These are phyloP conservation scores for Falcunculus frontatus DNA, from an alignment of 2,113 vertebrate genomes.

Conservation along the genomic window DNA sequence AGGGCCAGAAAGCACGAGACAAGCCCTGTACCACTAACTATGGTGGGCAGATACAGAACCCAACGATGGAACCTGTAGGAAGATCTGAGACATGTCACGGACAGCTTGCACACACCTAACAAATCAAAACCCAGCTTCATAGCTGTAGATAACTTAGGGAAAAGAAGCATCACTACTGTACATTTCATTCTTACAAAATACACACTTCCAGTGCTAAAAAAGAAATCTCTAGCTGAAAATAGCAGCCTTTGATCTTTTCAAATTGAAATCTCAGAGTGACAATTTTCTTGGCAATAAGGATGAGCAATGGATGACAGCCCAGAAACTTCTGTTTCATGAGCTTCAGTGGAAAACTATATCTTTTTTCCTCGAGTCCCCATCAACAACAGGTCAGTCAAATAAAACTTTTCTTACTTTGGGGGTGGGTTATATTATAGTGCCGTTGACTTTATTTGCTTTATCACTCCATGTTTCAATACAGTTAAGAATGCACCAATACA, in stretches of 20 bases:
- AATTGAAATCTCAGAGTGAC: neutral
- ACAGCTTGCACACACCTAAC: neutral
- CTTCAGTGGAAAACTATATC: neutral
- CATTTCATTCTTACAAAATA: neutral
- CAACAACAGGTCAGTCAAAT: rapidly evolving
- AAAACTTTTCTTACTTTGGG: neutral
- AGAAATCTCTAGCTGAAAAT: neutral
- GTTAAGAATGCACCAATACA: neutral
- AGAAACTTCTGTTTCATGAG: neutral
- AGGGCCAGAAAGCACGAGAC: neutral
- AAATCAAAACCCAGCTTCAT: neutral
- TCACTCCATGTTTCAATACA: neutral
- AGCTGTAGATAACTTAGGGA: neutral
- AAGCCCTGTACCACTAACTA: neutral
- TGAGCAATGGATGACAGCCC: neutral
- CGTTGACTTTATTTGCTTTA: neutral
- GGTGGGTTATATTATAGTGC: neutral
- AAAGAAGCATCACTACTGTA: neutral
- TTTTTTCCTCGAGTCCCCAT: neutral
- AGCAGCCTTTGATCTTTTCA: neutral
- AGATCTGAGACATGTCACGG: neutral
- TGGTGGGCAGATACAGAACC: neutral
- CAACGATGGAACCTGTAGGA: rapidly evolving
- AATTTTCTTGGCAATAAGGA: neutral
- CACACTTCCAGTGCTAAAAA: neutral